Evolutionary conservation across 2,797 vertebrate species (phyloP).

Genomic region (Tangara arthus): DNA sequence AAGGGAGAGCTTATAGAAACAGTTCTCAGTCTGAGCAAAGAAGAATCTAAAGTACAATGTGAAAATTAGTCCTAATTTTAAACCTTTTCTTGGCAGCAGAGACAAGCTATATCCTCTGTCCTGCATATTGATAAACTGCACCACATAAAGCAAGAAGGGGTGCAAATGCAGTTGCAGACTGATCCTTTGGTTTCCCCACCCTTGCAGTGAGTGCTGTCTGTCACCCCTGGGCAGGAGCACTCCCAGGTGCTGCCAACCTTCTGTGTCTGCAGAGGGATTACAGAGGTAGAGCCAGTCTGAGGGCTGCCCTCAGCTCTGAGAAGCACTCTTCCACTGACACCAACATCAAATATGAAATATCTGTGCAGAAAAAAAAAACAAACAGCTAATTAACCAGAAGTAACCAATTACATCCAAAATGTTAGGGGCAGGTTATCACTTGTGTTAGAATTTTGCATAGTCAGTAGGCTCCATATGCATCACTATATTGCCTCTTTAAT

Average conservation of each 20-base stretch:
- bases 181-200: neutral
- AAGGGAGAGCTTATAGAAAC: neutral
- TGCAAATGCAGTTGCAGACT: neutral
- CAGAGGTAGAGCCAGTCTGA: neutral
- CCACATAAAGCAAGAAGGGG: neutral
- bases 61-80: neutral
- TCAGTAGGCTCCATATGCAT: neutral
- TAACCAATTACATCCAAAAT: neutral
- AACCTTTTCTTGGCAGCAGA: neutral
- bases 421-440: neutral
- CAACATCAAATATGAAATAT: neutral
- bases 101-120: neutral
- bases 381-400: neutral
- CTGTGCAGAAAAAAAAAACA: neutral
- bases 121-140: neutral
- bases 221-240: neutral
- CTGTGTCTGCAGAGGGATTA: neutral
- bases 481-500: neutral
- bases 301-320: neutral
- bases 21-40: neutral
- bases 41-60: neutral
- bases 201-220: accelerated
- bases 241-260: neutral
- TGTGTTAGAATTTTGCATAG: neutral
- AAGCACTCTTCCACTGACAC: neutral